Conservation (phyloP, 2,797 vertebrate species). For the Pachyuromys duprasi region DNA sequence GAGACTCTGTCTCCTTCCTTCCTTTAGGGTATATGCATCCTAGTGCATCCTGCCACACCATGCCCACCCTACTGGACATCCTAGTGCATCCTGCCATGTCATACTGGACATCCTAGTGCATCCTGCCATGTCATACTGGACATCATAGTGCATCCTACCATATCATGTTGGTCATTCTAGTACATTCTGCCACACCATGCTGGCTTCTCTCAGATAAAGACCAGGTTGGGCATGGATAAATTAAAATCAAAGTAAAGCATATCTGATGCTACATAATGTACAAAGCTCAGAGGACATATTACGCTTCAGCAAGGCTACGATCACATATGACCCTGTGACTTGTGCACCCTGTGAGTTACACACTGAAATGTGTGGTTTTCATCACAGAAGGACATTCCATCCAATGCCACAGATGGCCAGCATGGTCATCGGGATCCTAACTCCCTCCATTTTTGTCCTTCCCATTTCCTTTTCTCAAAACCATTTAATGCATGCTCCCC, state of each 20-base stretch:
- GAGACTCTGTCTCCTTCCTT: constrained; percentile 64
- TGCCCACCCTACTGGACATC: no score
- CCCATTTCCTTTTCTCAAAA: not conserved
- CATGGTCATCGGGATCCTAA: no score
- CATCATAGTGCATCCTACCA: no score
- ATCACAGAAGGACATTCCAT: not conserved
- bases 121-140: no score
- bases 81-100: no score
- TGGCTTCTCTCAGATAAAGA: not conserved
- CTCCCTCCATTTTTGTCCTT: not conserved
- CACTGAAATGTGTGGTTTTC: not conserved
- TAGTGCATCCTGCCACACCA: not conserved
- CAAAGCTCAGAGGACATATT: not conserved
- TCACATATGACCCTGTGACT: no score
- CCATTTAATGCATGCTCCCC: not conserved
- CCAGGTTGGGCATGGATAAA: not conserved
- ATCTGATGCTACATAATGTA: not conserved
- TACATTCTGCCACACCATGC: no score
- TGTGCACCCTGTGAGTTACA: not conserved
- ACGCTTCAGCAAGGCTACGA: no score
- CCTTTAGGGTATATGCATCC: constrained; percentile 70
- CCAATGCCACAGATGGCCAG: not conserved
- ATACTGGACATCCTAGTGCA: no score
- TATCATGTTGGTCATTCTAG: no score
- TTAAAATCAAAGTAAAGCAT: not conserved